Evolutionary conservation across 1,140 invertebrate species (phyloP).

Genomic region (Phenacoccus solenopsis): DNA sequence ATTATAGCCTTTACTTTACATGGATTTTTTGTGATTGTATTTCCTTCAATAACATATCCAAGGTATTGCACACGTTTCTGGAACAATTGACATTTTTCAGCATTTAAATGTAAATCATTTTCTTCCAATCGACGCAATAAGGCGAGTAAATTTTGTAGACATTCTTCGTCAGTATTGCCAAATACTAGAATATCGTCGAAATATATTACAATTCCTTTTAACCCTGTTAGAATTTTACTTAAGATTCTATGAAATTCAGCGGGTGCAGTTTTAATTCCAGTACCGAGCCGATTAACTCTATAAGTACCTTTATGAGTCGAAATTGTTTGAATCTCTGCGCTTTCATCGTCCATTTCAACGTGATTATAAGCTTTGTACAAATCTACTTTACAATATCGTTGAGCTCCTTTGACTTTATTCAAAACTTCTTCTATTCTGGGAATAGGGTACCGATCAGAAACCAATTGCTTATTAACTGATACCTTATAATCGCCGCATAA

Average conservation of each 20-base stretch:
- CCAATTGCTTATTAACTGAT: conserved; percentile 24
- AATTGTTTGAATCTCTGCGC: conserved; percentile 27
- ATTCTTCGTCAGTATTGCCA: conserved; percentile 1
- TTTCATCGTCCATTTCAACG: conserved; percentile 25
- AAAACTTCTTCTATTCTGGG: conserved; percentile 21
- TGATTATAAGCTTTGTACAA: conserved; percentile 34
- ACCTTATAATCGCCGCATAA: conserved; percentile 34
- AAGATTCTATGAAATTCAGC: conserved; percentile 32
- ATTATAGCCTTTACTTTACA: conserved; percentile 33
- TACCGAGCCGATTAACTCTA: conserved; percentile 32
- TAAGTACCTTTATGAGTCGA: conserved; percentile 32
- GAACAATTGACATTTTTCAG: conserved; percentile 20
- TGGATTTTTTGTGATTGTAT: conserved; percentile 30
- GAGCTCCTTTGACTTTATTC: conserved; percentile 22
- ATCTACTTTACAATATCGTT: conserved; percentile 32
- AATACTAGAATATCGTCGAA: conserved; percentile 19
- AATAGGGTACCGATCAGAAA: conserved; percentile 18
- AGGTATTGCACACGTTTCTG: not conserved
- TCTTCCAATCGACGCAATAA: not conserved
- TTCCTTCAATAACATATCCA: not conserved
- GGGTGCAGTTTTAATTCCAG: conserved; percentile 29
- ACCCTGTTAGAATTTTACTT: conserved; percentile 27
- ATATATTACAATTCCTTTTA: conserved; percentile 20
- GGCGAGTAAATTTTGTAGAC: not conserved
- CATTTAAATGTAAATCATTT: conserved; percentile 23